phyloP scores from a whole-genome alignment of 1,140 invertebrate genomes.

The Lepidurus arcticus region DNA sequence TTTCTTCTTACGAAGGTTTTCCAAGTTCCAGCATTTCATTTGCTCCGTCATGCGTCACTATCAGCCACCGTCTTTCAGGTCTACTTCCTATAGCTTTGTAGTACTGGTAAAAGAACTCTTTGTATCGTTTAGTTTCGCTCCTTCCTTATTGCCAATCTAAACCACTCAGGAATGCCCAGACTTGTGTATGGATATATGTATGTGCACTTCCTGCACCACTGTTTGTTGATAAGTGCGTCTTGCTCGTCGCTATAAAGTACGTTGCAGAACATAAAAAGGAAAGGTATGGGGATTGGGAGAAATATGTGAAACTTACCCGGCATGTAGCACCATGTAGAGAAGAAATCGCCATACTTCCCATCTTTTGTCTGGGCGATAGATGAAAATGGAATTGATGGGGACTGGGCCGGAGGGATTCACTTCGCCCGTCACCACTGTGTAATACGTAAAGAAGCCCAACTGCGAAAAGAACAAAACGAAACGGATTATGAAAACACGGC shows the following conservation, averaged over 20 bases:
- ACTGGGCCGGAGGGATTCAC: conserved; percentile 81
- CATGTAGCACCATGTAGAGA: conserved; percentile 91
- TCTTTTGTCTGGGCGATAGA: conserved; percentile 86
- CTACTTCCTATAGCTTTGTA: conserved; percentile 11
- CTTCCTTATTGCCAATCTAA: conserved; percentile 3
- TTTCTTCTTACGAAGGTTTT: background rate
- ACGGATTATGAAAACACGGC: background rate
- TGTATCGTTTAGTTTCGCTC: background rate
- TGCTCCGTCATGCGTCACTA: background rate
- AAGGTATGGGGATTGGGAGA: background rate
- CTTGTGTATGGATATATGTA: background rate
- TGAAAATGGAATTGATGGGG: conserved; percentile 85
- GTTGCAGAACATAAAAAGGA: background rate
- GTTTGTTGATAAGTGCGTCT: background rate
- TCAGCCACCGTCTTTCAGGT: background rate
- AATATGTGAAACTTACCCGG: conserved; percentile 59
- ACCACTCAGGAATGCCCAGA: background rate
- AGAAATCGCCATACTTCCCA: conserved; percentile 89
- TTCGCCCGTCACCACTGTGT: conserved; percentile 71
- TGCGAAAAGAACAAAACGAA: conserved; percentile 49
- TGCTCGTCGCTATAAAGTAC: background rate
- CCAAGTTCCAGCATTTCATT: background rate
- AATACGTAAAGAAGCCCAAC: conserved; percentile 88
- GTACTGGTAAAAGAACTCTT: background rate
- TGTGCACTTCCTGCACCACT: background rate